Conservation (phyloP, 2,888 invertebrate genomes). For the Hecatera dysodea region DNA sequence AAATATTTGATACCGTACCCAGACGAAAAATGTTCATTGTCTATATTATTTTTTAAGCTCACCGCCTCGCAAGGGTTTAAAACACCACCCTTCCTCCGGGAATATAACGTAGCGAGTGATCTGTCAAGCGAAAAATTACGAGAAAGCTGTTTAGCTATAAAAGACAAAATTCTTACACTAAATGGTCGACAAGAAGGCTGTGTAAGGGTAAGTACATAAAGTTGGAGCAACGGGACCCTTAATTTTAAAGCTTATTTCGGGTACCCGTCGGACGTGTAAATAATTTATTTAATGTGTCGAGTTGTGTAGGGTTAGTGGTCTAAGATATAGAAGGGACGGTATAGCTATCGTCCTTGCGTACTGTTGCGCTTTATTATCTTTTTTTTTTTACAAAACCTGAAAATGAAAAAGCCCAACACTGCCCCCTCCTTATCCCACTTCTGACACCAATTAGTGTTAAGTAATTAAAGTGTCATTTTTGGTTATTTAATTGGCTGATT, state of each 20-base stretch:
- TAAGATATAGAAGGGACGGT: slow-evolving; percentile 22
- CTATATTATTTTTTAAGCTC: slow-evolving; percentile 27
- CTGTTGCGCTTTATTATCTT: no score
- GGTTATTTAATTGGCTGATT: no score
- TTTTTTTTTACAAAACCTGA: no score
- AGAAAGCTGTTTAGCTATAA: slow-evolving; percentile 66
- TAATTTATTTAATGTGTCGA: slow-evolving; percentile 67
- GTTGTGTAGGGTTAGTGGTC: slow-evolving; percentile 35
- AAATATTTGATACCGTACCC: neutral
- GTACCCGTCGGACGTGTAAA: slow-evolving; percentile 56
- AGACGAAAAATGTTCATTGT: neutral
- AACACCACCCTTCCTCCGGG: slow-evolving; percentile 37
- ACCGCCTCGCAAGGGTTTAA: slow-evolving; percentile 30
- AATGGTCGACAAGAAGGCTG: slow-evolving; percentile 56
- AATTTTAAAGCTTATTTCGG: slow-evolving; percentile 69
- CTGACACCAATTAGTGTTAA: no score
- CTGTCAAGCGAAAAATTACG: slow-evolving; percentile 74
- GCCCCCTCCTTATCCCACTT: no score
- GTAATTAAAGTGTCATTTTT: no score
- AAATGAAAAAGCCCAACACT: no score
- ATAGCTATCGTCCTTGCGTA: neutral
- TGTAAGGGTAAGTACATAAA: slow-evolving; percentile 61
- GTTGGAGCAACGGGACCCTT: slow-evolving; percentile 52
- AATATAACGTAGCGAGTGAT: slow-evolving; percentile 60
- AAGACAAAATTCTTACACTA: slow-evolving; percentile 67